These are phyloP conservation scores for Nylanderia fulva DNA, from an alignment of 1,140 invertebrate genomes.

Conservation along the genomic window DNA sequence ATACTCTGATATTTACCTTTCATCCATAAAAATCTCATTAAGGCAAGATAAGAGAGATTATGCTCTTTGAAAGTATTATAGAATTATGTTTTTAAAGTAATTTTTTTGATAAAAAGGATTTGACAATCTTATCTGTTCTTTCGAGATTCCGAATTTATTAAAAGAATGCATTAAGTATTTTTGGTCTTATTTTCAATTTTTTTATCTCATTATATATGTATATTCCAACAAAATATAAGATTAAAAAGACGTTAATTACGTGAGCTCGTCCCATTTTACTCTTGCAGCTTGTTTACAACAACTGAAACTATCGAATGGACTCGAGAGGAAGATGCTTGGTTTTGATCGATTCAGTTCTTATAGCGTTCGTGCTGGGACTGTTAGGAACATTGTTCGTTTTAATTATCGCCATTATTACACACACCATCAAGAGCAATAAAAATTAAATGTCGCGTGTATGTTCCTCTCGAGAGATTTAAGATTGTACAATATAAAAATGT, in stretches of 20 bases:
- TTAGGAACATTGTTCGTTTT: slow-evolving; percentile 63
- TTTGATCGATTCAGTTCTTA: slow-evolving; percentile 72
- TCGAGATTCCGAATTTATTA: no score
- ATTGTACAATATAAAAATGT: slow-evolving; percentile 1
- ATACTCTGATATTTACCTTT: background rate
- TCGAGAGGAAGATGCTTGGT: slow-evolving; percentile 74
- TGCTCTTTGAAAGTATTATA: background rate
- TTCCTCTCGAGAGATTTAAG: background rate
- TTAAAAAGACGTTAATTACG: background rate
- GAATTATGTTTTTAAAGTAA: background rate
- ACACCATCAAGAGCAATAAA: slow-evolving; percentile 23
- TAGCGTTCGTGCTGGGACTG: slow-evolving; percentile 70
- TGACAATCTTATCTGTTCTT: no score
- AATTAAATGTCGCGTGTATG: background rate
- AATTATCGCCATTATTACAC: slow-evolving; percentile 51
- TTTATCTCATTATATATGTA: background rate
- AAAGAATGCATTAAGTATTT: background rate
- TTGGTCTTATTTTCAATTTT: background rate
- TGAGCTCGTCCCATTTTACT: slow-evolving; percentile 47
- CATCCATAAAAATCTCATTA: background rate
- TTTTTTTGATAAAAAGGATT: background rate
- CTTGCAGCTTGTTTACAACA: slow-evolving; percentile 74
- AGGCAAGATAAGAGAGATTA: background rate
- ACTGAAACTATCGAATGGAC: slow-evolving; percentile 52
- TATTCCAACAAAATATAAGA: background rate